phyloP scores from a whole-genome alignment of 1,140 invertebrate species.

The Goniozus legneri region DNA sequence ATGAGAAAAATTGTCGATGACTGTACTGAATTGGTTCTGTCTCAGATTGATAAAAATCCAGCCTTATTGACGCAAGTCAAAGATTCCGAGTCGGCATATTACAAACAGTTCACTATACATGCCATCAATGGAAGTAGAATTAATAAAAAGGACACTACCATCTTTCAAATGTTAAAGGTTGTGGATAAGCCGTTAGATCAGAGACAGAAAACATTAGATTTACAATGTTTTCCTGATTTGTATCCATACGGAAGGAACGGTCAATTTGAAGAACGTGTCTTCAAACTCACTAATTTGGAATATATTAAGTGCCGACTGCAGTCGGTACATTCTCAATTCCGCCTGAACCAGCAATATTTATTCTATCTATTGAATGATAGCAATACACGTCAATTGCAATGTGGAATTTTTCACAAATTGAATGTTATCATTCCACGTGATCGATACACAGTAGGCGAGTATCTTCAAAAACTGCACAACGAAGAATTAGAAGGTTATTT shows the following conservation, averaged over 20 bases:
- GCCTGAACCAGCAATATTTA: too few species aligned
- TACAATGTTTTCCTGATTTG: conserved; percentile 35
- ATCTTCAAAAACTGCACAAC: too few species aligned
- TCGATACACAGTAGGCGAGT: conserved; percentile 27
- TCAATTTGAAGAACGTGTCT: conserved; percentile 18
- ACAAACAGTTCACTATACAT: conserved; percentile 33
- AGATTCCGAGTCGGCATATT: conserved; percentile 21
- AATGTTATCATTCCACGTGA: conserved; percentile 28
- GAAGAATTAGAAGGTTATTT: too few species aligned
- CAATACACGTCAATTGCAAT: too few species aligned
- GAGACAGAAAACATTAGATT: conserved; percentile 22
- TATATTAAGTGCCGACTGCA: conserved; percentile 28
- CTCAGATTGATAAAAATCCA: conserved; percentile 7
- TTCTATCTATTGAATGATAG: too few species aligned
- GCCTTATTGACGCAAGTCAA: conserved; percentile 22
- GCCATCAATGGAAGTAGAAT: conserved; percentile 30
- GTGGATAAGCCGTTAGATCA: conserved; percentile 24
- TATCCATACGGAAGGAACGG: conserved; percentile 30
- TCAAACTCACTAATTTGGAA: conserved; percentile 22
- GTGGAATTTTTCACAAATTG: conserved; percentile 34
- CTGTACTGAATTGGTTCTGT: too few species aligned
- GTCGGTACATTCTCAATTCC: conserved; percentile 27
- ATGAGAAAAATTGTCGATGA: too few species aligned
- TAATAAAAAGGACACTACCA: conserved; percentile 21
- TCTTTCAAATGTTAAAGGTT: conserved; percentile 36